Base-by-base conservation (phyloP, 1,140 invertebrate species). In the Lanistes nyassanus region DNA sequence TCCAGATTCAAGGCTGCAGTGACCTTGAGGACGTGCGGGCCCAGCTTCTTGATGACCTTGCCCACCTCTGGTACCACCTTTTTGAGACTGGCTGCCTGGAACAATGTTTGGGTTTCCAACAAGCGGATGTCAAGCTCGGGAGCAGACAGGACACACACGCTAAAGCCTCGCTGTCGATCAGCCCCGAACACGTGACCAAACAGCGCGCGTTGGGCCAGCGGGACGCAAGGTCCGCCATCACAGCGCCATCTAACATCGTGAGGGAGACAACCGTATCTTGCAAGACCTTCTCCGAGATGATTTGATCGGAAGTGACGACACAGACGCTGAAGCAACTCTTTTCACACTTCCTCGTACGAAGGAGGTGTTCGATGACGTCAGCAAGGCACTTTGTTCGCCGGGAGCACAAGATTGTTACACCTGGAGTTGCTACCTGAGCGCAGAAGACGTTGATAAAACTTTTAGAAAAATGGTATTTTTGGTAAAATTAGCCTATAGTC, bases 101-200 rank as follows among this genome's bases (percentile, higher is more conserved):
- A 76, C n/a, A 68, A 34, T 5, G 13, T 58, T 16, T 62, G 36
- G 2, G 74, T 69, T 65, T 76, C 74, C 55, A 76, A 16, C 0
- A 76, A 36, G 1, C 67, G 29, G 23, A 76, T 58, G 29, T 76
- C 51, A 6, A 69, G 55, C 5, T 34, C 37, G 5, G 74, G 74
- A 76, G 66, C 58, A 74, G 51, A 23, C 64, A 47, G 21, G 72
- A 39, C 2, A 64, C 13, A 19, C 31, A 42, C 13, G 72, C 72
- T 47, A 26, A 42, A 2, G 72, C 58, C n/a, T n/a, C n/a, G 6
- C 37, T 16, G 23, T 65, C 37, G 11, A 74, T 26, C 16, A 74
- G 62, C 42, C 42, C 42, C 19, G 42, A 47, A 0, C 42, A 47
- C 42, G 42, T 47, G 42, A 47, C 42, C 42, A 47, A 16, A 16